Evolutionary conservation across 1,140 invertebrate species (phyloP).

Genomic region (Drosophila serrata): DNA sequence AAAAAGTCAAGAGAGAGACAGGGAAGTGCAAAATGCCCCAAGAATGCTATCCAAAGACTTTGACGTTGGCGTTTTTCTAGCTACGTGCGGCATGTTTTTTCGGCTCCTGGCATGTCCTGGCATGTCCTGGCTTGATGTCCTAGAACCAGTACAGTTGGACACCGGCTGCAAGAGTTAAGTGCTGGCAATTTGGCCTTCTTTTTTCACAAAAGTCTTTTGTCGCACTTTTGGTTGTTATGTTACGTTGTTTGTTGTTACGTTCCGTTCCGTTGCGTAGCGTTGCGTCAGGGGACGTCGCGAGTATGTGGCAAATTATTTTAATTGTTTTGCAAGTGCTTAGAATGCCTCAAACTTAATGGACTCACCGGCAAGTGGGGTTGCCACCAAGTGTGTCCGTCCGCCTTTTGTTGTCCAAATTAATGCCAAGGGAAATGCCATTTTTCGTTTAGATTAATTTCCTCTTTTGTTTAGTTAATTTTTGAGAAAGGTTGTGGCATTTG

Average conservation of each 20-base stretch:
- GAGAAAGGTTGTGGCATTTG: constrained; percentile 56
- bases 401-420: constrained; percentile 64
- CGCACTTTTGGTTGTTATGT: constrained; percentile 7
- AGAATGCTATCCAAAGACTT: constrained; percentile 39
- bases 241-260: constrained; percentile 9
- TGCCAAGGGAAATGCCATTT: constrained; percentile 69
- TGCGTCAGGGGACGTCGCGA: constrained; percentile 64
- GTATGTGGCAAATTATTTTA: constrained; percentile 82
- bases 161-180: constrained; percentile 65
- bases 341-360: constrained; percentile 77
- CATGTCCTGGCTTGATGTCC: constrained; percentile 4
- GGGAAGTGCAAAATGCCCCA: constrained; percentile 16
- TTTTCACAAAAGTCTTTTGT: constrained; percentile 50
- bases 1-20: constrained; percentile 4
- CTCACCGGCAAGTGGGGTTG: constrained; percentile 50
- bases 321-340: constrained; percentile 80
- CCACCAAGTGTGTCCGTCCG: constrained; percentile 34
- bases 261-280: constrained; percentile 36
- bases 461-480: constrained; percentile 75
- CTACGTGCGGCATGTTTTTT: constrained; percentile 44
- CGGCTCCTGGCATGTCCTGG: constrained; percentile 40
- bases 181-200: constrained; percentile 71
- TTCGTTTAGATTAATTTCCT: constrained; percentile 74
- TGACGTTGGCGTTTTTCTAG: constrained; percentile 48
- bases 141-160: constrained; percentile 70